These are phyloP conservation scores for Whitmania pigra DNA, from an alignment of 1,140 invertebrate species.

Conservation along the genomic window DNA sequence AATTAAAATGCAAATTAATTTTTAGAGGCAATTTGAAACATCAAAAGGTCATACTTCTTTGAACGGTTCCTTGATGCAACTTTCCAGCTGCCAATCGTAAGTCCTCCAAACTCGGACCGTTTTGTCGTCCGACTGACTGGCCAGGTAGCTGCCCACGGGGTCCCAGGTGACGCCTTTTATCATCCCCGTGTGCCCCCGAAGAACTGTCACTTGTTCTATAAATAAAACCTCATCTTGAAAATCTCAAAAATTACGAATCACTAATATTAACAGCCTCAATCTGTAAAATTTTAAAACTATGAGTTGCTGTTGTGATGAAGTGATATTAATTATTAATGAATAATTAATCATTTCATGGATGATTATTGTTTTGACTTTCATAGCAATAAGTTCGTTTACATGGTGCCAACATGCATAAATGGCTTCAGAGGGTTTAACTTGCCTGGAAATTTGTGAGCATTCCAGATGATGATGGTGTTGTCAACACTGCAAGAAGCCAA, in stretches of 20 bases:
- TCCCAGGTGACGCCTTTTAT: conserved; percentile 95
- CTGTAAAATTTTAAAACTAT: too few species aligned
- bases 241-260: background rate
- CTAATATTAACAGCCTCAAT: background rate
- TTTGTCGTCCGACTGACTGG: conserved; percentile 87
- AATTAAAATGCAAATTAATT: background rate
- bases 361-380: background rate
- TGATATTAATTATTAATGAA: too few species aligned
- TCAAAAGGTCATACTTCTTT: conserved; percentile 50
- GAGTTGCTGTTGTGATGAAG: too few species aligned
- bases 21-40: background rate
- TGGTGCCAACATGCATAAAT: too few species aligned
- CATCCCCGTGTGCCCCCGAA: conserved; percentile 79
- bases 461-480: conserved; percentile 90
- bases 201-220: conserved; percentile 43
- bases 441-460: conserved; percentile 73
- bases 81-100: conserved; percentile 75
- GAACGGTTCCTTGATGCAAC: conserved; percentile 76
- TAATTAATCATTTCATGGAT: background rate
- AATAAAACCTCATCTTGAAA: background rate
- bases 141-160: conserved; percentile 88
- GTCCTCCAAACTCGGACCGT: conserved; percentile 86
- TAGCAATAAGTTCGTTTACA: too few species aligned
- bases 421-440: too few species aligned
- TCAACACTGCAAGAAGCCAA: conserved; percentile 89